Conservation (phyloP, 2,797 vertebrate genomes). For the Eutrigla gurnardus region DNA sequence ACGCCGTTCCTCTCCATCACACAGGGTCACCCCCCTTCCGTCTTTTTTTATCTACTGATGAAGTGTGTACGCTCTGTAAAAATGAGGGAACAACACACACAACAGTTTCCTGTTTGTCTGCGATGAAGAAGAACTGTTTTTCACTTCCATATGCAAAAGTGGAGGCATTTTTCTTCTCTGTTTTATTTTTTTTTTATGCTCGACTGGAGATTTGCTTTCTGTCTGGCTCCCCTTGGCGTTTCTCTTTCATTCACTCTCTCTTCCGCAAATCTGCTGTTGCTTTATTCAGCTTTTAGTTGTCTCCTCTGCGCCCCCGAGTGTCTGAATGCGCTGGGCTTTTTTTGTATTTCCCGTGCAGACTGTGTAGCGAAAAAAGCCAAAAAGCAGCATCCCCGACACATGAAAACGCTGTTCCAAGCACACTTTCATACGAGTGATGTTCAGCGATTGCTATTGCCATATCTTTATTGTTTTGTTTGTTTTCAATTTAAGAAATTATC, state of each 20-base stretch:
- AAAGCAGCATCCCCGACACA: constrained; percentile 26
- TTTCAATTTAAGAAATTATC: no score
- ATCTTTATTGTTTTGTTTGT: background rate
- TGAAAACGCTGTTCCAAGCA: constrained; percentile 21
- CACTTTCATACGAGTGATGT: constrained; percentile 1
- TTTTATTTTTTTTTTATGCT: constrained; percentile 44
- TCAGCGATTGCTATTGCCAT: background rate
- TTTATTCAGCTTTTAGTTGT: constrained; percentile 7
- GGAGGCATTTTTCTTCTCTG: constrained; percentile 6
- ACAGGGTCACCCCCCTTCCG: constrained; percentile 15
- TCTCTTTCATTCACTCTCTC: constrained; percentile 45
- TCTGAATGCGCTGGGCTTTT: constrained; percentile 13
- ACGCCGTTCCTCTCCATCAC: constrained; percentile 10
- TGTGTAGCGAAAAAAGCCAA: constrained; percentile 6
- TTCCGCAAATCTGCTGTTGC: constrained; percentile 40
- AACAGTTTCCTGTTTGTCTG: constrained; percentile 9
- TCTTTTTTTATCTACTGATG: constrained; percentile 24
- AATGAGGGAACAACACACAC: constrained; percentile 7
- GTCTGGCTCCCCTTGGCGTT: constrained; percentile 20
- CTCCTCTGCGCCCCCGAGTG: background rate
- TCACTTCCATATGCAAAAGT: constrained; percentile 58
- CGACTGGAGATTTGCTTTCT: constrained; percentile 62
- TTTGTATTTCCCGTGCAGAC: constrained; percentile 8
- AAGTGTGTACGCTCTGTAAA: constrained; percentile 9
- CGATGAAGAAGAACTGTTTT: constrained; percentile 23